phyloP scores from a whole-genome alignment of 1,140 invertebrate species.

The Neodiprion pinetum region DNA sequence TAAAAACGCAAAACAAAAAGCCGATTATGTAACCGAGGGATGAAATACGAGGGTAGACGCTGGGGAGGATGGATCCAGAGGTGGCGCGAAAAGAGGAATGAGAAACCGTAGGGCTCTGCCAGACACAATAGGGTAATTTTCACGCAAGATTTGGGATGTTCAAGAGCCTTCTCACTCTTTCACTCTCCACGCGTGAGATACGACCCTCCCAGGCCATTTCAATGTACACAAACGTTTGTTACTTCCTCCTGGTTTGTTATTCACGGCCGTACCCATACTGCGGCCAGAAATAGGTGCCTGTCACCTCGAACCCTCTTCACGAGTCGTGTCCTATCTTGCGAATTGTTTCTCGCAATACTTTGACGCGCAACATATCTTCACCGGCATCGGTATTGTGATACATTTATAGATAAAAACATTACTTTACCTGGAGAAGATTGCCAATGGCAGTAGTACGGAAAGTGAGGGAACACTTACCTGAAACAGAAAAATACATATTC shows the following conservation, averaged over 20 bases:
- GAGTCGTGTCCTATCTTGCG: slow-evolving; percentile 29
- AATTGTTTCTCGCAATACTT: slow-evolving; percentile 21
- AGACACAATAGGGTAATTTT: slow-evolving; percentile 62
- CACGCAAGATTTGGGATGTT: slow-evolving; percentile 62
- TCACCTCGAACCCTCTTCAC: slow-evolving; percentile 24
- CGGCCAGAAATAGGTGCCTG: slow-evolving; percentile 8
- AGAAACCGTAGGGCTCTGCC: slow-evolving; percentile 19
- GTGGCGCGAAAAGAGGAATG: slow-evolving; percentile 15
- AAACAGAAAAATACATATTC: slow-evolving; percentile 38
- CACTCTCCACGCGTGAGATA: slow-evolving; percentile 48
- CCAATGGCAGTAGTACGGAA: slow-evolving; percentile 30
- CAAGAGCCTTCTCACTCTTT: slow-evolving; percentile 9
- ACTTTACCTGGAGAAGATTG: slow-evolving; percentile 30
- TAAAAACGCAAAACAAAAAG: slow-evolving; percentile 63
- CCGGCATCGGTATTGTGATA: slow-evolving; percentile 24
- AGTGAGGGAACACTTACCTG: slow-evolving; percentile 42
- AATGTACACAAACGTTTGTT: slow-evolving; percentile 61
- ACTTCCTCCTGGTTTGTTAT: slow-evolving; percentile 58
- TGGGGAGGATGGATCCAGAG: slow-evolving; percentile 21
- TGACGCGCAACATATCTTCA: slow-evolving; percentile 21
- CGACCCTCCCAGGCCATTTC: slow-evolving; percentile 51
- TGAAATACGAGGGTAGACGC: slow-evolving; percentile 47
- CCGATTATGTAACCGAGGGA: slow-evolving; percentile 60
- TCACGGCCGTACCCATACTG: slow-evolving; percentile 20
- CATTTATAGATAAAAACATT: slow-evolving; percentile 32